Evolutionary conservation across 53 echinoderm and acorn worm genomes (phyloP).

Genomic region (Holothuria leucospilota): DNA sequence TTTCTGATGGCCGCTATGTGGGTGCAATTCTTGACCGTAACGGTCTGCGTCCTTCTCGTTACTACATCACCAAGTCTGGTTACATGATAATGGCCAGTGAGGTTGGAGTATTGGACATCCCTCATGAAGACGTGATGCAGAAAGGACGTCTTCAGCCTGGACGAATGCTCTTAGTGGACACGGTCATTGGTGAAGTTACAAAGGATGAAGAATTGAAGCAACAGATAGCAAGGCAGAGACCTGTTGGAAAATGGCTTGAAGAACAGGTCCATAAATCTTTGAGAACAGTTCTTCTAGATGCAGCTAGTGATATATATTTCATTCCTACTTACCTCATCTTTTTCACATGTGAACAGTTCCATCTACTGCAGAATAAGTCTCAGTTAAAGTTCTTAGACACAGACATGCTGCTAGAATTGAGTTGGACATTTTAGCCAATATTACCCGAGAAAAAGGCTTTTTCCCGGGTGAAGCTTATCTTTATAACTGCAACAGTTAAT

Average conservation of each 20-base stretch:
- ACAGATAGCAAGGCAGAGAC: constrained; percentile 82
- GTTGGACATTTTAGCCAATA: too few species aligned
- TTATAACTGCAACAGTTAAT: too few species aligned
- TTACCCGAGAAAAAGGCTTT: too few species aligned
- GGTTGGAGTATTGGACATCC: constrained; percentile 85
- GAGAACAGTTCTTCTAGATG: too few species aligned
- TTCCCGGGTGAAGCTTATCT: too few species aligned
- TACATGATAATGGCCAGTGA: constrained; percentile 98
- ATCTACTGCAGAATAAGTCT: too few species aligned
- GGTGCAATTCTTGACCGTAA: constrained; percentile 96
- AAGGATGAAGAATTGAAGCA: constrained; percentile 92
- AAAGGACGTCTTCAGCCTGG: constrained; percentile 96
- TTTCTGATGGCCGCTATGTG: constrained; percentile 95
- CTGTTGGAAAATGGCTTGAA: constrained; percentile 81
- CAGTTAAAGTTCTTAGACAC: too few species aligned
- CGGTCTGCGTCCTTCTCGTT: constrained; percentile 96
- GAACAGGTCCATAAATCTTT: constrained; percentile 68
- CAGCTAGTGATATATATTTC: too few species aligned
- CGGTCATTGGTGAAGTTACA: constrained; percentile 83
- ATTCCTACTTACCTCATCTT: too few species aligned
- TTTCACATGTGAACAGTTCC: too few species aligned
- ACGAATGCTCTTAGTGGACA: constrained; percentile 94
- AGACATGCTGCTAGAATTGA: too few species aligned
- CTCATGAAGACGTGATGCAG: constrained; percentile 68
- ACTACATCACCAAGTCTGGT: constrained; percentile 97